A percentile compares a stretch with the other conserved stretches of the same genome.
Conservation (phyloP, 2,797 vertebrate species). For the Knipowitschia caucasica region DNA sequence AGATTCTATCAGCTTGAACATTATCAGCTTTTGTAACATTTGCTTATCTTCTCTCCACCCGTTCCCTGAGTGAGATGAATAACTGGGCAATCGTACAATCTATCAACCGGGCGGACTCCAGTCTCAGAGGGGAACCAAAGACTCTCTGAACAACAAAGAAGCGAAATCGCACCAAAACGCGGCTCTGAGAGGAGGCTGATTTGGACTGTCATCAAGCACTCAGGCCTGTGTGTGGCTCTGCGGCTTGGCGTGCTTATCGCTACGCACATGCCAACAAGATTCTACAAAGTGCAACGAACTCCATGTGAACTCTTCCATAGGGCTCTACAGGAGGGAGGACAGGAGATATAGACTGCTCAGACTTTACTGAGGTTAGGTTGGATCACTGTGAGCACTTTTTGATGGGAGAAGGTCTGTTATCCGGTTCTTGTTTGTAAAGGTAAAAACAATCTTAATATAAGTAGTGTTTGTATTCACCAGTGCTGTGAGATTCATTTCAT, state of each 20-base stretch:
- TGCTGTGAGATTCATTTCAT: no score
- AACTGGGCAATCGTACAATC: slow-evolving; percentile 23
- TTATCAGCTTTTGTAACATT: slow-evolving; percentile 18
- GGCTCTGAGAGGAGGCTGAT: slow-evolving; percentile 29
- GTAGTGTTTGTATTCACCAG: no score
- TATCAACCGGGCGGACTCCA: slow-evolving; percentile 29
- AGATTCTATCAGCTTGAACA: slow-evolving; percentile 34
- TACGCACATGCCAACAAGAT: slow-evolving; percentile 35
- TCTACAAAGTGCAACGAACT: slow-evolving; percentile 47
- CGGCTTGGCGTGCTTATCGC: slow-evolving; percentile 38
- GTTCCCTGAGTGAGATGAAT: slow-evolving; percentile 32
- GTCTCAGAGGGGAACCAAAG: slow-evolving; percentile 20
- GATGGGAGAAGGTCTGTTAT: not conserved
- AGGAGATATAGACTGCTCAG: not conserved
- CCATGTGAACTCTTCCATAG: slow-evolving; percentile 36
- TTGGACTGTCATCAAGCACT: slow-evolving; percentile 50
- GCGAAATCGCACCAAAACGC: slow-evolving; percentile 25
- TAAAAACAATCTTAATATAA: no score
- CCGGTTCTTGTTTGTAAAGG: no score
- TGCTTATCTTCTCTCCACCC: slow-evolving; percentile 22
- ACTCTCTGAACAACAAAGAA: slow-evolving; percentile 31
- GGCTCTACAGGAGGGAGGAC: slow-evolving; percentile 3
- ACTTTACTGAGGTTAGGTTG: not conserved
- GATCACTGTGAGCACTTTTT: not conserved
- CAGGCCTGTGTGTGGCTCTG: slow-evolving; percentile 29